Evolutionary conservation across 2,113 vertebrate genomes (phyloP).

Genomic region (Mustela lutreola): DNA sequence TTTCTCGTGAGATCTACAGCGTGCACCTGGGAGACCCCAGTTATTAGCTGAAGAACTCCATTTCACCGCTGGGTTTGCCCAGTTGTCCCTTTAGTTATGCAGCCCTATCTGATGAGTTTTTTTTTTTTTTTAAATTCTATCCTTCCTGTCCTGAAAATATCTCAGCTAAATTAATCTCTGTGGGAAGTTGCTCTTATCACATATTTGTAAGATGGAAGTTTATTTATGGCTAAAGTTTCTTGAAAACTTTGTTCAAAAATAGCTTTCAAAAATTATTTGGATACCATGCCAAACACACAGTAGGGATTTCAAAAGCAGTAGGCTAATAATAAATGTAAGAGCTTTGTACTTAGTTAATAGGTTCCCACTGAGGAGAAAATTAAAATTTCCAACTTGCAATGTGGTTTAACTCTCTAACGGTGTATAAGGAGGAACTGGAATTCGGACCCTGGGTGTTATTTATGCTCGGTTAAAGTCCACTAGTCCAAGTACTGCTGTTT

Average conservation of each 20-base stretch:
- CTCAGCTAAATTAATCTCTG: constrained; percentile 69
- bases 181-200: constrained; percentile 68
- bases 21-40: background rate
- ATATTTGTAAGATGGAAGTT: constrained; percentile 62
- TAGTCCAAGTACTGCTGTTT: background rate
- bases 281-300: background rate
- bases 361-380: background rate
- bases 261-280: background rate
- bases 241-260: background rate
- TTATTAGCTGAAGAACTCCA: background rate
- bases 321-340: background rate
- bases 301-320: constrained; percentile 50
- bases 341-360: background rate
- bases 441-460: background rate
- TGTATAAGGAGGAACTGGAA: background rate
- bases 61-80: background rate
- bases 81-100: background rate
- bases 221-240: constrained; percentile 59
- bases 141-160: constrained; percentile 62
- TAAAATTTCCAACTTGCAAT: background rate
- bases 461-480: background rate
- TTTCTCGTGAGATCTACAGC: background rate
- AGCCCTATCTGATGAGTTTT: background rate
- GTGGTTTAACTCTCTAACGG: background rate
- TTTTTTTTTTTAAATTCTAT: too few relatives aligned